Conservation (phyloP, 2,888 invertebrate genomes). For the Flexamia atlantica region DNA sequence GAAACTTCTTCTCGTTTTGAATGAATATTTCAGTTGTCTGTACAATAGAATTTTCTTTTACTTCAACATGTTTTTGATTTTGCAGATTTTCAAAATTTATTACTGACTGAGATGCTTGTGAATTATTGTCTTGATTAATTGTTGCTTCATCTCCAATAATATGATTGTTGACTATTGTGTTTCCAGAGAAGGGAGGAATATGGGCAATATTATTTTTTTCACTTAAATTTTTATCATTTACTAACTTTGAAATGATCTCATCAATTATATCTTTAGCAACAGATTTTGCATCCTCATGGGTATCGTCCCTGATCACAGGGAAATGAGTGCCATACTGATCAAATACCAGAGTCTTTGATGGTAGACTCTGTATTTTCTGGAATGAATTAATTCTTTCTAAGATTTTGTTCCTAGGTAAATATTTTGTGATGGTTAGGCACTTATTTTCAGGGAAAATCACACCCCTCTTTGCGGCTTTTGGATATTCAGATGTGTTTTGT, state of each 20-base stretch:
- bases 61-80: neutral
- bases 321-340: constrained; percentile 48
- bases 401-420: neutral
- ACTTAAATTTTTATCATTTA: neutral
- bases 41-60: neutral
- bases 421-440: constrained; percentile 30
- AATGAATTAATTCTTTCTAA: constrained; percentile 23
- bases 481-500: neutral
- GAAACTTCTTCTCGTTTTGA: constrained; percentile 36
- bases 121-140: neutral
- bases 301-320: constrained; percentile 1
- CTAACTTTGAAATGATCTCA: neutral
- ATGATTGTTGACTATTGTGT: neutral
- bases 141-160: neutral
- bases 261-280: constrained; percentile 23
- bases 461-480: neutral
- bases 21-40: constrained; percentile 46
- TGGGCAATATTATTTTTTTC: constrained; percentile 25
- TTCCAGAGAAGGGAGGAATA: constrained; percentile 8
- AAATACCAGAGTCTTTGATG: constrained; percentile 18
- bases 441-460: neutral
- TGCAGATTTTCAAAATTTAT: neutral
- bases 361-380: neutral
- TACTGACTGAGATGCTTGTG: neutral
- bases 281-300: neutral